phyloP scores from a whole-genome alignment of 2,888 invertebrate species.

The Apantesis nais region DNA sequence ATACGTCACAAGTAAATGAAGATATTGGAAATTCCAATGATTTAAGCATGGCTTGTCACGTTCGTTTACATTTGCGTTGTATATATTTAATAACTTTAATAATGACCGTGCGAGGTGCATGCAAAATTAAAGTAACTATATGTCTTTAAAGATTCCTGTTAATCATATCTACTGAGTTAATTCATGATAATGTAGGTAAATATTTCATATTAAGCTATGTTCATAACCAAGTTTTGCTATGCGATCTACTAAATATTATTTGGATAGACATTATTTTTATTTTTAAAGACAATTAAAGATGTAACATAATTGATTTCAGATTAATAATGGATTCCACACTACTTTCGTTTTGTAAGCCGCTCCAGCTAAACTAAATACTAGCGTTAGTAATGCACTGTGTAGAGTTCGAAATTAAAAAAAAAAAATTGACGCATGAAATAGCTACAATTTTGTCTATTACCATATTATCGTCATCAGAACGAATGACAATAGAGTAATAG shows the following conservation, averaged over 20 bases:
- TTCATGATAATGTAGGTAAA: background rate
- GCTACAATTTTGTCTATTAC: background rate
- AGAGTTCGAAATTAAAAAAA: background rate
- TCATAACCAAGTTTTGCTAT: background rate
- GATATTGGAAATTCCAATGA: slow-evolving; percentile 6
- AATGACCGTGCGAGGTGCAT: background rate
- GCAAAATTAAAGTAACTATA: background rate
- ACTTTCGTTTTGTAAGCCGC: too few species aligned
- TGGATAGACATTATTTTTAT: background rate
- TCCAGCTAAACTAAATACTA: too few species aligned
- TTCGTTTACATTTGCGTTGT: background rate
- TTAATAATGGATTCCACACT: too few species aligned
- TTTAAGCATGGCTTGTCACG: background rate
- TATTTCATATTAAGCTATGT: background rate
- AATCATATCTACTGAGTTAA: too few species aligned
- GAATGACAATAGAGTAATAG: too few species aligned
- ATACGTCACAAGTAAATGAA: background rate
- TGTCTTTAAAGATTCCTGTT: too few species aligned
- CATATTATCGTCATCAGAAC: background rate
- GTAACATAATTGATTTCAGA: too few species aligned
- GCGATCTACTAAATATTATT: background rate
- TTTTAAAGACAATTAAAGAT: background rate
- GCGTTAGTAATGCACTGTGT: background rate
- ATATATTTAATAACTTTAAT: background rate
- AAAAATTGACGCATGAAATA: too few species aligned